Percentiles rank a stretch among this genome's conserved stretches.
These are phyloP conservation scores for Phoxinus dragarum DNA, from an alignment of 2,797 vertebrate genomes.

Conservation along the genomic window DNA sequence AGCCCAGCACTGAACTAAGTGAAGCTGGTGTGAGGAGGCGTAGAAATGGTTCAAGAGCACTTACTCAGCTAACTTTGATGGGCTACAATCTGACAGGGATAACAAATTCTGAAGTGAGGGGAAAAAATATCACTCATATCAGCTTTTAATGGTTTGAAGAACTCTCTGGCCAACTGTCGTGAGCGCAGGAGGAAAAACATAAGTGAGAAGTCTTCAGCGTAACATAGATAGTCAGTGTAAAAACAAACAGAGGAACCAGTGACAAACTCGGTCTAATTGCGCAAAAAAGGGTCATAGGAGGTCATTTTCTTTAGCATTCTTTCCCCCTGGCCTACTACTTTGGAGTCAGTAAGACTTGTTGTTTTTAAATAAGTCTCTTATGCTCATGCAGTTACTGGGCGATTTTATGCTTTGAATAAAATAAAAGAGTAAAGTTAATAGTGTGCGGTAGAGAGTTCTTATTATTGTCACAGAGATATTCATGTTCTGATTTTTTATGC, in stretches of 20 bases:
- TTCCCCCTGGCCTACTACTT: neutral
- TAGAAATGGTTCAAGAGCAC: slow-evolving; percentile 78
- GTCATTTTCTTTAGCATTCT: neutral
- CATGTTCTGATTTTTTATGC: neutral
- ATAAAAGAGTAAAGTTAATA: no score
- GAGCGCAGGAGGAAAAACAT: slow-evolving; percentile 48
- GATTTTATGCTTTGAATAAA: no score
- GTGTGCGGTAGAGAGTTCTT: no score
- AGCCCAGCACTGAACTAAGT: slow-evolving; percentile 73
- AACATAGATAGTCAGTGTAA: slow-evolving; percentile 18
- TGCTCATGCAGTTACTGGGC: neutral
- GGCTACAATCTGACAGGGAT: slow-evolving; percentile 69
- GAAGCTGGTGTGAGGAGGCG: slow-evolving; percentile 74
- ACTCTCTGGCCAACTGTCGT: slow-evolving; percentile 57
- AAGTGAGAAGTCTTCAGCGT: slow-evolving; percentile 47
- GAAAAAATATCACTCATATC: slow-evolving; percentile 63
- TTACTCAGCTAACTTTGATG: slow-evolving; percentile 73
- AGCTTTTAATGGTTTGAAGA: slow-evolving; percentile 68
- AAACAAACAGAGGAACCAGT: slow-evolving; percentile 25
- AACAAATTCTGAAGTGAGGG: slow-evolving; percentile 63
- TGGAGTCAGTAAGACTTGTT: neutral
- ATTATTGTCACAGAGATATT: neutral
- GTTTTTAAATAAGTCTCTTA: neutral
- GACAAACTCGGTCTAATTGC: neutral
- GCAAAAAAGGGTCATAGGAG: neutral